phyloP scores from a whole-genome alignment of 2,113 vertebrate species.

The Morone chrysops region DNA sequence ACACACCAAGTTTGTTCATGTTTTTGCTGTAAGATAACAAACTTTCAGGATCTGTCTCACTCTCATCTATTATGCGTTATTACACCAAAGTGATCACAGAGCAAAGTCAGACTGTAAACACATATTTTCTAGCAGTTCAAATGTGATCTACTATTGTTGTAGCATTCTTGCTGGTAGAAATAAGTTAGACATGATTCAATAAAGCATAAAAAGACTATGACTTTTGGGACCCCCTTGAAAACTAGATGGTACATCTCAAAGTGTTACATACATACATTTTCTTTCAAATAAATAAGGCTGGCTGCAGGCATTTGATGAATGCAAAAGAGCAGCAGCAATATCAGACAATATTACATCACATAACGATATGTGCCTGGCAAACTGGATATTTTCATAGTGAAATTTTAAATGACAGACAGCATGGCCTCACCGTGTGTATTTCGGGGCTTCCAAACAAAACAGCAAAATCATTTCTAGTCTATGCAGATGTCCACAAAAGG shows the following conservation, averaged over 20 bases:
- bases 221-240: background rate
- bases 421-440: background rate
- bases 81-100: background rate
- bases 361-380: background rate
- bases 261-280: background rate
- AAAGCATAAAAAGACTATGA: no score
- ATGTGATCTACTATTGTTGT: background rate
- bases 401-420: conserved; percentile 7
- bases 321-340: conserved; percentile 1
- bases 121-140: background rate
- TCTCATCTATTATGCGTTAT: no score
- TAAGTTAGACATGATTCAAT: background rate
- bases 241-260: background rate
- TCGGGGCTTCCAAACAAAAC: background rate
- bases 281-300: background rate
- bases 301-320: background rate
- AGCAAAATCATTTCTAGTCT: conserved; percentile 1
- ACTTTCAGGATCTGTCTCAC: no score
- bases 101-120: background rate
- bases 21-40: background rate
- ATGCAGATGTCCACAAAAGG: conserved; percentile 30
- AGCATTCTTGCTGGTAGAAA: background rate
- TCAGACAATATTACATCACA: conserved; percentile 17
- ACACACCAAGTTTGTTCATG: conserved; percentile 2
- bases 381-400: background rate